A percentile compares a stretch with the other conserved stretches of the same genome.
These are phyloP conservation scores for Noctilio leporinus DNA, from an alignment of 2,113 vertebrate species.

Conservation along the genomic window DNA sequence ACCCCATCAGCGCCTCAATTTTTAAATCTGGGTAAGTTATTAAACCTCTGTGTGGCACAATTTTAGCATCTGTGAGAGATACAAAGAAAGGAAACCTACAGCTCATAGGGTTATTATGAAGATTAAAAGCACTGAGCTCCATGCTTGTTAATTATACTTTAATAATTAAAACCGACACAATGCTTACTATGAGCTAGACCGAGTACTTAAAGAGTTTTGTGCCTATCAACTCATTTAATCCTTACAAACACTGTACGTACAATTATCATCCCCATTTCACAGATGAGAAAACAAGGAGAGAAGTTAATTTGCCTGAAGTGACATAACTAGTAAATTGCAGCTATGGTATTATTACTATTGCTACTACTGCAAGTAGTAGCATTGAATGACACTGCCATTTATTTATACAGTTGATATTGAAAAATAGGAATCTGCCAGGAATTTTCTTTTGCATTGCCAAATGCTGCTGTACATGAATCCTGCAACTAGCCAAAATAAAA, in stretches of 20 bases:
- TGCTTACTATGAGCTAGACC: background rate
- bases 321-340: background rate
- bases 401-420: background rate
- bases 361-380: background rate
- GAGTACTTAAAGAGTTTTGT: background rate
- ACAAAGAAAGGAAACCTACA: background rate
- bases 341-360: background rate
- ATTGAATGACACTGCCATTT: background rate
- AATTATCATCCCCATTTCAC: background rate
- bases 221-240: background rate
- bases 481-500: conserved; percentile 40
- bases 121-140: background rate
- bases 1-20: background rate
- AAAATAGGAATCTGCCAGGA: conserved; percentile 9
- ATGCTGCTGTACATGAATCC: background rate
- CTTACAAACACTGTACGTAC: background rate
- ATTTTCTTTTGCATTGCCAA: background rate
- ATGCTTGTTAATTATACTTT: background rate
- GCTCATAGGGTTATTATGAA: background rate
- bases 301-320: background rate
- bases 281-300: background rate
- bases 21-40: background rate
- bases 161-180: background rate
- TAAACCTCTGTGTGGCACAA: background rate
- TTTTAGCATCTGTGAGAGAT: background rate